phyloP scores from a whole-genome alignment of 2,797 vertebrate species.

The Delichon dasypus region DNA sequence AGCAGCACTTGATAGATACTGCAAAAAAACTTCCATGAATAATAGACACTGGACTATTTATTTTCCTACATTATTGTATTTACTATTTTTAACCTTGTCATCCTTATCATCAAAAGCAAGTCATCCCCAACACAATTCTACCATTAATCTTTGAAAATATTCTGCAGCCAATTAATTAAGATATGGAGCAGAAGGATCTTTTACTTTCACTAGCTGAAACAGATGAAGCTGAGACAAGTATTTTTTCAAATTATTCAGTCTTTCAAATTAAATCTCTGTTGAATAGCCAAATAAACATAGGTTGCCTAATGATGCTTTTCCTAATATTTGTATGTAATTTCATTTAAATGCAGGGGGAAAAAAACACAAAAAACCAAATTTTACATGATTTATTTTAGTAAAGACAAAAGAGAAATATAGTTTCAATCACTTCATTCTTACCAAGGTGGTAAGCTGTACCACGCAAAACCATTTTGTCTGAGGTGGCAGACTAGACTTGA shows the following conservation, averaged over 20 bases:
- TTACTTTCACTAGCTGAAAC: not conserved
- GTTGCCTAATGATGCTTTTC: not conserved
- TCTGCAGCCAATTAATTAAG: not conserved
- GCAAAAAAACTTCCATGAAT: not conserved
- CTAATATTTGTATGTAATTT: not conserved
- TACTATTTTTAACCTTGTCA: not conserved
- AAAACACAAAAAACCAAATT: rapidly evolving
- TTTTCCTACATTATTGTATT: not conserved
- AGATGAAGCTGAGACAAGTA: not conserved
- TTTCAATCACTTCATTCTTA: not conserved
- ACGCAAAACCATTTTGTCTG: not conserved
- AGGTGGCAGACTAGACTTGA: not conserved
- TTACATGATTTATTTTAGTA: not conserved
- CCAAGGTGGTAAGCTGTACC: not conserved
- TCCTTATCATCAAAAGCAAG: not conserved
- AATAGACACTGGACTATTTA: not conserved
- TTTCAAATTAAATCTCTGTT: not conserved
- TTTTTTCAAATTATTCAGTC: not conserved
- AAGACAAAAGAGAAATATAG: not conserved
- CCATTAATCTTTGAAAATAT: not conserved
- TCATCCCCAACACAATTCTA: not conserved
- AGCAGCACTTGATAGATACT: not conserved
- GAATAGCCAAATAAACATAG: not conserved
- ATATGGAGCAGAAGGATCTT: not conserved
- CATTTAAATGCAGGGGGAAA: not conserved